phyloP scores from a whole-genome alignment of 1,140 invertebrate genomes.

The Drosophila rufa region DNA sequence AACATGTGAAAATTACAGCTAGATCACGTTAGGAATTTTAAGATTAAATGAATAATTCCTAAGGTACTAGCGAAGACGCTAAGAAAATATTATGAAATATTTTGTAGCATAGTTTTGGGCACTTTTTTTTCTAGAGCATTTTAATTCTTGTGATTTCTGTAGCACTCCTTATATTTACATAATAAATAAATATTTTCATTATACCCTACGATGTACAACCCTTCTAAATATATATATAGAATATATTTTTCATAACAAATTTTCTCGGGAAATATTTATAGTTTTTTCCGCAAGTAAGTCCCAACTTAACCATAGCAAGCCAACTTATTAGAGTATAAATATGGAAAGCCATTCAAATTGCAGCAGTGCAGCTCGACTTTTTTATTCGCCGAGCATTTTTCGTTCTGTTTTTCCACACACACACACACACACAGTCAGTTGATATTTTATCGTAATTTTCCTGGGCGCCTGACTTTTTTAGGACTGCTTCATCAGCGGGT shows the following conservation, averaged over 20 bases:
- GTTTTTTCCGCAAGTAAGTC: background rate
- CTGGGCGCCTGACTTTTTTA: slow-evolving; percentile 39
- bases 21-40: no score
- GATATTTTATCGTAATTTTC: slow-evolving; percentile 72
- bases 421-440: slow-evolving; percentile 13
- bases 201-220: background rate
- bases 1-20: no score
- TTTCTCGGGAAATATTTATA: background rate
- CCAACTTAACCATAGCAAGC: background rate
- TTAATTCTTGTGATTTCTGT: background rate
- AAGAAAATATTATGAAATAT: no score
- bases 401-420: slow-evolving; percentile 2
- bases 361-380: slow-evolving; percentile 61
- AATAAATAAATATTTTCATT: background rate
- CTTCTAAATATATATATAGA: background rate
- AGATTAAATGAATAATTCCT: no score
- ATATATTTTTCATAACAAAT: no score
- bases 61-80: no score
- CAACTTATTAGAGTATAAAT: slow-evolving; percentile 17
- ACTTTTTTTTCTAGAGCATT: background rate
- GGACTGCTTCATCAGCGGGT: slow-evolving; percentile 43
- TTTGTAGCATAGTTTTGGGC: background rate
- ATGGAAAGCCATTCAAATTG: slow-evolving; percentile 66
- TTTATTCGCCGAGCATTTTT: slow-evolving; percentile 5
- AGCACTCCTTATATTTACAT: background rate